Conservation (phyloP, 2,113 vertebrate species). For the Zosterops borbonicus region DNA sequence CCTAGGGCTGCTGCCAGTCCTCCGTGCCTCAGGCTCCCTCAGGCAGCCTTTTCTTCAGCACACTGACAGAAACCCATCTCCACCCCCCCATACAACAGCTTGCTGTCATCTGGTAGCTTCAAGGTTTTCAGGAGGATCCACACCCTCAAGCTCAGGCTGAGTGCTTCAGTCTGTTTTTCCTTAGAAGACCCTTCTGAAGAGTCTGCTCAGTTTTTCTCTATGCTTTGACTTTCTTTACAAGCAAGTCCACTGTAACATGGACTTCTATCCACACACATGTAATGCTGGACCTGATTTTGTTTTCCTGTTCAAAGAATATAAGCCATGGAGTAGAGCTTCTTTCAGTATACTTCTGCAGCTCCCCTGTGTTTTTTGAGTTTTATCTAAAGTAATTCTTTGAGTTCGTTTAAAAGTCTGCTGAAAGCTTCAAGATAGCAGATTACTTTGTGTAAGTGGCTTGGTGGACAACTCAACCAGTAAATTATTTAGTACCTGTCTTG, state of each 20-base stretch:
- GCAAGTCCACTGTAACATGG: background rate
- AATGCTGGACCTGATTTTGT: background rate
- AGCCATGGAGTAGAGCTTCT: background rate
- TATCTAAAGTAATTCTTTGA: background rate
- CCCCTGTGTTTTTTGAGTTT: background rate
- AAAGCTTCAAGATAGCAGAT: slow-evolving; percentile 29
- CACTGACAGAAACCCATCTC: background rate
- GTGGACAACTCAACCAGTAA: background rate
- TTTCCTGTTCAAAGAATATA: background rate
- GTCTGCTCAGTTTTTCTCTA: background rate
- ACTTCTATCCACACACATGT: background rate
- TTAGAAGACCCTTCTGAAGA: background rate
- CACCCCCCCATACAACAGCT: background rate
- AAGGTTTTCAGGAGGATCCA: background rate
- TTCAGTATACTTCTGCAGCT: background rate
- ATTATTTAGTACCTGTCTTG: slow-evolving; percentile 51
- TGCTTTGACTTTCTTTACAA: background rate
- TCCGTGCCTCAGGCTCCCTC: background rate
- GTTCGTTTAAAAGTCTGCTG: background rate
- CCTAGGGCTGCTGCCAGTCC: background rate
- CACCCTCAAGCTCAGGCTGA: background rate
- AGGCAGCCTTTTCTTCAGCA: background rate
- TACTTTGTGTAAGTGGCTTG: slow-evolving; percentile 37
- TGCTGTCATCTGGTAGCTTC: background rate
- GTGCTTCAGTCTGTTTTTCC: background rate